Conservation (phyloP, 2,888 invertebrate genomes). For the Parnassius glacialis region DNA sequence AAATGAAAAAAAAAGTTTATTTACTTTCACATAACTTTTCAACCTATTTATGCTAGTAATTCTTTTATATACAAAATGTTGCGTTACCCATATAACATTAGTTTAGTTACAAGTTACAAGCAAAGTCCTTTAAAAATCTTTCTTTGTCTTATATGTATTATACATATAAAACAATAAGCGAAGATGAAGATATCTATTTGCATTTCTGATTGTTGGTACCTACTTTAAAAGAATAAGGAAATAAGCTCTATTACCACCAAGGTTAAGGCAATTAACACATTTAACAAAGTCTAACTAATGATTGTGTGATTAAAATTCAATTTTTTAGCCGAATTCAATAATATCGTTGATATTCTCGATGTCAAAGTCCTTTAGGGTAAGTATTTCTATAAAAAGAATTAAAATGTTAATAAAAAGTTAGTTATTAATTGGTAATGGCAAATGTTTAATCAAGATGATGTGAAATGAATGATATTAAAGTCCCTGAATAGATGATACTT, state of each 20-base stretch:
- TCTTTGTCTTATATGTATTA: background rate
- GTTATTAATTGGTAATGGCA: too few species aligned
- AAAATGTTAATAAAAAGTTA: background rate
- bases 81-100: background rate
- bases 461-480: too few species aligned
- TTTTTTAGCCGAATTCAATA: slow-evolving; percentile 62
- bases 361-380: slow-evolving; percentile 64
- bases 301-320: background rate
- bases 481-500: too few species aligned
- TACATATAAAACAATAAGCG: background rate
- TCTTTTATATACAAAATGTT: background rate
- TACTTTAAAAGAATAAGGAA: background rate
- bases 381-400: slow-evolving; percentile 45
- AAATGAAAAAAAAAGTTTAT: background rate
- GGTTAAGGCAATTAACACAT: too few species aligned
- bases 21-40: background rate
- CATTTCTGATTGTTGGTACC: too few species aligned
- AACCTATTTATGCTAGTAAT: background rate
- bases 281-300: too few species aligned
- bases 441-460: too few species aligned
- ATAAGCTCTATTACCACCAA: too few species aligned
- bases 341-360: slow-evolving; percentile 69
- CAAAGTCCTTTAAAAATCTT: background rate
- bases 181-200: too few species aligned
- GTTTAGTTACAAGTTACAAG: too few species aligned